These are phyloP conservation scores for Chalcosyrphus nemorum DNA, from an alignment of 2,888 invertebrate species.

Conservation along the genomic window DNA sequence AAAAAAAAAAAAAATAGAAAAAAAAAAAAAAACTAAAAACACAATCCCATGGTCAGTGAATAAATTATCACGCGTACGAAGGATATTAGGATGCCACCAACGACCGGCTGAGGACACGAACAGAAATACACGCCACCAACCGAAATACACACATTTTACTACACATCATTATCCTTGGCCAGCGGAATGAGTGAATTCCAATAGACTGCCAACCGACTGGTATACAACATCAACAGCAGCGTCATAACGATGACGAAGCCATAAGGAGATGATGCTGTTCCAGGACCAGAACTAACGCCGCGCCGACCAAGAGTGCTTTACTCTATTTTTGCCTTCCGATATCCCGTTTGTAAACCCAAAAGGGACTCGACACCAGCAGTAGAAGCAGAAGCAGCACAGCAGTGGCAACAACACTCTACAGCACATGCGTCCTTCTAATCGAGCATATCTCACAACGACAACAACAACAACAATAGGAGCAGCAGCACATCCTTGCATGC, in stretches of 20 bases:
- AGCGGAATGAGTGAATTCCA: constrained; percentile 44
- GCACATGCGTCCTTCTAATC: constrained; percentile 66
- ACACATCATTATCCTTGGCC: constrained; percentile 47
- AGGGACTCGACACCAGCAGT: constrained; percentile 24
- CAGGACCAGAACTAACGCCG: not conserved
- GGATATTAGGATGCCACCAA: not conserved
- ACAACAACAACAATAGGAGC: too few species aligned
- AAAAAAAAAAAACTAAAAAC: constrained; percentile 8
- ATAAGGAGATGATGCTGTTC: constrained; percentile 30
- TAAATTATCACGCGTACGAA: constrained; percentile 50
- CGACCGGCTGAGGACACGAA: not conserved
- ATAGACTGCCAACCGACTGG: constrained; percentile 49
- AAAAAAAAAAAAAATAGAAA: not conserved
- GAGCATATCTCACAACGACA: constrained; percentile 56
- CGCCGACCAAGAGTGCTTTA: constrained; percentile 36
- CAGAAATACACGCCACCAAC: constrained; percentile 42
- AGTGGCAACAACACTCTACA: constrained; percentile 37
- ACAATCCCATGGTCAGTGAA: constrained; percentile 71
- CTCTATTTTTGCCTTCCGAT: constrained; percentile 51
- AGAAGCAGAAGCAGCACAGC: constrained; percentile 20
- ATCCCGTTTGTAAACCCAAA: constrained; percentile 20
- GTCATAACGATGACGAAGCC: constrained; percentile 52
- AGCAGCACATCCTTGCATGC: not conserved
- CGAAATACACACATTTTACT: constrained; percentile 44
- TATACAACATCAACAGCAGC: constrained; percentile 4